These are phyloP conservation scores for Calephelis virginiensis DNA, from an alignment of 1,140 invertebrate genomes.

Conservation along the genomic window DNA sequence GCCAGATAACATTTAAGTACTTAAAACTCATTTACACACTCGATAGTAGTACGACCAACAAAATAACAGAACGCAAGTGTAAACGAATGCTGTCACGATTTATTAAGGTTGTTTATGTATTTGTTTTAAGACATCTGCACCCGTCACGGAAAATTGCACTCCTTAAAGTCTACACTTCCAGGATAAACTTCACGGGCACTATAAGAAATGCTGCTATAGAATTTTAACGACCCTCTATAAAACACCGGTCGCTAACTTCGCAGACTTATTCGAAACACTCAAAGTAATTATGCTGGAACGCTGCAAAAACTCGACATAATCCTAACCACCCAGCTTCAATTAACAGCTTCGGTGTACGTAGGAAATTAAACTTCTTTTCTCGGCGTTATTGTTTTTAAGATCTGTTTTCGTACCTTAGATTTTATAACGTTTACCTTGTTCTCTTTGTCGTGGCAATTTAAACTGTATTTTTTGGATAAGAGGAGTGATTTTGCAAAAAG, in stretches of 20 bases:
- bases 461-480: constrained; percentile 23
- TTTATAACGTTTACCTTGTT: constrained; percentile 26
- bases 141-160: background rate
- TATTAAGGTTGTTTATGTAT: too few species aligned
- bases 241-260: constrained; percentile 40
- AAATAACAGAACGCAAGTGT: too few species aligned
- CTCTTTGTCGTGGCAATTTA: constrained; percentile 20
- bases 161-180: constrained; percentile 22
- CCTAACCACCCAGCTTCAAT: constrained; percentile 42
- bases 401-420: constrained; percentile 38
- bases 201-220: constrained; percentile 49
- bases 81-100: background rate
- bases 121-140: constrained; percentile 25
- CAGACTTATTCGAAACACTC: constrained; percentile 40
- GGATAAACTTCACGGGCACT: constrained; percentile 30
- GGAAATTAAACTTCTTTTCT: constrained; percentile 51
- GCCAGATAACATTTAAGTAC: too few species aligned
- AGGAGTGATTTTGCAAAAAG: constrained; percentile 31
- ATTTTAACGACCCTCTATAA: constrained; percentile 50
- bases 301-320: constrained; percentile 48
- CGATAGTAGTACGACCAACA: too few species aligned
- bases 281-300: constrained; percentile 48
- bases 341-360: constrained; percentile 41
- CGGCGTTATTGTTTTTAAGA: constrained; percentile 36
- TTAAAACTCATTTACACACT: too few species aligned